These are phyloP conservation scores for Silvanus unidentatus DNA, from an alignment of 2,888 invertebrate genomes.

Conservation along the genomic window DNA sequence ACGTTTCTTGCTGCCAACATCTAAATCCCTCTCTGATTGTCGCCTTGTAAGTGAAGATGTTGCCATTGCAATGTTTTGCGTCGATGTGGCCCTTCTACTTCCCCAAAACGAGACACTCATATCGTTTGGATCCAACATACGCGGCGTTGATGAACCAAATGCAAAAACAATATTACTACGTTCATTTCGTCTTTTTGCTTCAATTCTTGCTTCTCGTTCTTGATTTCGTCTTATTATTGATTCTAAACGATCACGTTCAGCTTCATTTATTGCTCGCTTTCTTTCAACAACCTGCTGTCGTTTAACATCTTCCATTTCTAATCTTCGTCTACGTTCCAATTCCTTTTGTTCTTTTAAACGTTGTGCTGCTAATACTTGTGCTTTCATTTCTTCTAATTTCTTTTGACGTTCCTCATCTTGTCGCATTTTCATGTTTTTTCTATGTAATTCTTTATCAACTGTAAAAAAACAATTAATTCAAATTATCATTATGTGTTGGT, in stretches of 20 bases:
- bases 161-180: conserved; percentile 74
- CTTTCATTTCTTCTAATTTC: conserved; percentile 82
- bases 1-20: conserved; percentile 67
- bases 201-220: conserved; percentile 49
- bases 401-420: conserved; percentile 86
- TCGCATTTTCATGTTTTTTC: conserved; percentile 72
- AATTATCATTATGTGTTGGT: background rate
- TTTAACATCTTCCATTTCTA: conserved; percentile 79
- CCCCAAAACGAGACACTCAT: conserved; percentile 78
- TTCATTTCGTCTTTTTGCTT: conserved; percentile 72
- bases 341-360: conserved; percentile 85
- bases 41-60: conserved; percentile 66
- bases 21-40: conserved; percentile 78
- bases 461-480: conserved; percentile 21
- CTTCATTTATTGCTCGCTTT: conserved; percentile 83
- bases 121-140: conserved; percentile 78
- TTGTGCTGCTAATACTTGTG: conserved; percentile 84
- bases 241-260: conserved; percentile 79
- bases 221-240: conserved; percentile 80
- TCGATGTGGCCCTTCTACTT: conserved; percentile 82
- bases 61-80: conserved; percentile 76
- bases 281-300: conserved; percentile 74
- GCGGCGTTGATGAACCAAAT: conserved; percentile 86
- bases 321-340: conserved; percentile 72
- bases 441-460: conserved; percentile 59